Percentiles rank a stretch among this genome's conserved stretches.
These are phyloP conservation scores for Elachura formosa DNA, from an alignment of 2,113 vertebrate species.

Conservation along the genomic window DNA sequence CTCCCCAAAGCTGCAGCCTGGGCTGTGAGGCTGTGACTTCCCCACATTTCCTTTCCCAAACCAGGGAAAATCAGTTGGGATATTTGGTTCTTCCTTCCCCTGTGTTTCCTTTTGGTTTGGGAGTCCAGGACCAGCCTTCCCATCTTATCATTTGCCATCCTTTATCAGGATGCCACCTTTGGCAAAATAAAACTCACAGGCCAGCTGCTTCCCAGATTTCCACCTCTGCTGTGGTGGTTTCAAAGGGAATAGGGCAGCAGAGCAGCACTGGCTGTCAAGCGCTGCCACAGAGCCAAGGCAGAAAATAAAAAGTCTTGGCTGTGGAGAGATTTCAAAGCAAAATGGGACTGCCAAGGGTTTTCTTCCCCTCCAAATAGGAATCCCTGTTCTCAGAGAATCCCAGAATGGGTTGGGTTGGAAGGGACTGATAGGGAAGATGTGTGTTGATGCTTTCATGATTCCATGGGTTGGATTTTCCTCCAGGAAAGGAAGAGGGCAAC, in stretches of 20 bases:
- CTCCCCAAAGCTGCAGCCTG: neutral
- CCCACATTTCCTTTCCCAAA: neutral
- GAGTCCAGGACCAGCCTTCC: neutral
- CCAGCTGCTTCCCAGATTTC: neutral
- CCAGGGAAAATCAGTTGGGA: neutral
- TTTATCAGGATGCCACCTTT: neutral
- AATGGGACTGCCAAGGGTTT: neutral
- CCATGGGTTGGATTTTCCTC: neutral
- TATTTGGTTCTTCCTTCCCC: neutral
- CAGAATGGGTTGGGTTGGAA: neutral
- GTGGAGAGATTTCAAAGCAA: neutral
- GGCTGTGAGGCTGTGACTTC: neutral
- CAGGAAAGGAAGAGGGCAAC: neutral
- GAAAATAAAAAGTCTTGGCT: neutral
- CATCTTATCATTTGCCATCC: neutral
- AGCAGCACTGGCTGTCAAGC: neutral
- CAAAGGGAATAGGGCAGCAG: neutral
- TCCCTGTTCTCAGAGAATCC: neutral
- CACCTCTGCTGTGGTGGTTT: neutral
- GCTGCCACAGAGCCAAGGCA: neutral
- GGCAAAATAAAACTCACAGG: neutral
- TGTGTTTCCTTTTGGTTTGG: neutral
- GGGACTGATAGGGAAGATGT: no score
- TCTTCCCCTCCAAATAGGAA: neutral
- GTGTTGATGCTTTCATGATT: fast-evolving